Percentiles rank a stretch among this genome's conserved stretches.
These are phyloP conservation scores for Athrips mouffetella DNA, from an alignment of 2,888 invertebrate species.

Conservation along the genomic window DNA sequence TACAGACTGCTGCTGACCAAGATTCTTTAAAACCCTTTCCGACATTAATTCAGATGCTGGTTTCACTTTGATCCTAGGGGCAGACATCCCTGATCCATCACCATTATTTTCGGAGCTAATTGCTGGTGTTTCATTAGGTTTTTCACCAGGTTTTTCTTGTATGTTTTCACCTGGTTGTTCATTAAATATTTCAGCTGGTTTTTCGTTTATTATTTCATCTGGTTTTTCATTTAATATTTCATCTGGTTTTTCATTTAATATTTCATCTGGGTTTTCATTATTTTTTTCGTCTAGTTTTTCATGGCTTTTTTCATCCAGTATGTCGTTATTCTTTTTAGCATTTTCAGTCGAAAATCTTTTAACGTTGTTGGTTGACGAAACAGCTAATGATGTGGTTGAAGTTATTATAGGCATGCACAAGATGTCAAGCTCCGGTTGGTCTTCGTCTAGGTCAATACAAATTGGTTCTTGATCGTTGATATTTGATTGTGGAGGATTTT, in stretches of 20 bases:
- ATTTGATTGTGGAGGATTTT: not conserved
- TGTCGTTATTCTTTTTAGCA: too few relatives aligned
- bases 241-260: slow-evolving; percentile 6
- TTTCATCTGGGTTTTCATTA: not conserved
- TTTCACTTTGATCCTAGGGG: slow-evolving; percentile 64
- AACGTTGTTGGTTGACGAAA: not conserved
- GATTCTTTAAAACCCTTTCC: slow-evolving; percentile 32
- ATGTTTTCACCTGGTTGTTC: too few relatives aligned
- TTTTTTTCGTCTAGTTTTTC: too few relatives aligned
- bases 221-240: slow-evolving; percentile 23
- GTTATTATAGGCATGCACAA: slow-evolving; percentile 55
- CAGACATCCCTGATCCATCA: too few relatives aligned
- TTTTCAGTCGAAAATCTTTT: too few relatives aligned
- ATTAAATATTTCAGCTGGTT: too few relatives aligned
- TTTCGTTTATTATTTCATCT: too few relatives aligned
- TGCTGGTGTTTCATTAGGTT: too few relatives aligned
- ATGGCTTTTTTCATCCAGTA: too few relatives aligned
- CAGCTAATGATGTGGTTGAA: slow-evolving; percentile 51
- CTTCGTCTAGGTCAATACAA: not conserved
- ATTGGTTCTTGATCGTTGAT: not conserved
- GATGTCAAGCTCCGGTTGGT: slow-evolving; percentile 18
- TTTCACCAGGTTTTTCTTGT: too few relatives aligned
- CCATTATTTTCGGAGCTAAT: too few relatives aligned
- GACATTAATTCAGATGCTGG: slow-evolving; percentile 61
- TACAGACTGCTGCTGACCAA: slow-evolving; percentile 19